Base-by-base conservation (phyloP, 2,113 vertebrate genomes). In the Bubo blakistoni region DNA sequence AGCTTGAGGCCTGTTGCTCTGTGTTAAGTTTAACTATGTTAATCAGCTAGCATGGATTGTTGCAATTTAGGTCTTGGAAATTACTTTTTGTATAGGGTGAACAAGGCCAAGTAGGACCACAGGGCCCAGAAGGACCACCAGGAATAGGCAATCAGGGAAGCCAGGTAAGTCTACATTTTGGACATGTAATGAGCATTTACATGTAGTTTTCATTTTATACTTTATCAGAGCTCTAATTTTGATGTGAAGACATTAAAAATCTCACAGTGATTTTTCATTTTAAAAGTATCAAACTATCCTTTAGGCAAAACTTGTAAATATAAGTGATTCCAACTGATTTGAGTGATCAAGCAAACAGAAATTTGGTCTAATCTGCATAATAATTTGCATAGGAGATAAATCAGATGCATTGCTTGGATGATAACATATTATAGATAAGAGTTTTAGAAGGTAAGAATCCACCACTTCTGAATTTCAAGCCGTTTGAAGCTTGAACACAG, bases 101-200 rank as follows among this genome's bases (percentile, higher is more conserved):
- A 81, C 77, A 95, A 76, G 99, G 99, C 63, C 95, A 95, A 46
- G 82, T 91, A 63, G 99, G 99, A 85, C 97, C 97, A 29, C 70
- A 88, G 63, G 98, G 99, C 70, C 97, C 97, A 65, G 84, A 96
- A 44, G 99, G 99, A 61, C 94, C 86, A 22, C 97, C 97, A 22
- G 98, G 98, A 91, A 62, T 30, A 19, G 96, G 98, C 42, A 93
- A 11, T 88, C 97, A 71, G 94, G 98, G 98, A 52, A 96, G 93
- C 59, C 97, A 59, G 89, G 98, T 98, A 94, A 91, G 71, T 88
- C 46, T 62, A 16, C 6, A 7, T 49, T 86, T 90, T 86, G 63
- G 14, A 80, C 9, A 19, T 54, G 16, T 42, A 65, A 22, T 26
- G 10, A 54, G 15, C 1, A 22, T 88, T 62, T 59, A 13, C 19